phyloP scores from a whole-genome alignment of 1,140 invertebrate genomes.

The Zaprionus inermis region DNA sequence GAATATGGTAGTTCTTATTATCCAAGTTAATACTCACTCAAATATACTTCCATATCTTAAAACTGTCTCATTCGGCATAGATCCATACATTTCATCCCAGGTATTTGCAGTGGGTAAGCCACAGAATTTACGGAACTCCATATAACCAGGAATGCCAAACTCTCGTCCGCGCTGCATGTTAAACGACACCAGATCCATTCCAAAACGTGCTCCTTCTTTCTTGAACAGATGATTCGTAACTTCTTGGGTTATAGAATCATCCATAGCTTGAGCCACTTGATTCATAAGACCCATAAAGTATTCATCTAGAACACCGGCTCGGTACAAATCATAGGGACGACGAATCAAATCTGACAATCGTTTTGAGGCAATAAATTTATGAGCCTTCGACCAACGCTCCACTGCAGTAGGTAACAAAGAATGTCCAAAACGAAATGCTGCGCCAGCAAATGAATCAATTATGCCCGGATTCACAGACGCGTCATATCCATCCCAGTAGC shows the following conservation, averaged over 20 bases:
- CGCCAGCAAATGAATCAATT: constrained; percentile 93
- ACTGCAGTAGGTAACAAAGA: constrained; percentile 94
- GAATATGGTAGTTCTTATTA: not conserved
- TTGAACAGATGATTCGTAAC: constrained; percentile 96
- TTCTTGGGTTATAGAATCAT: constrained; percentile 96
- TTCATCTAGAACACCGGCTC: constrained; percentile 95
- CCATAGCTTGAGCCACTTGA: constrained; percentile 97
- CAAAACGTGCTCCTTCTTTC: constrained; percentile 92
- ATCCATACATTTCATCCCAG: constrained; percentile 94
- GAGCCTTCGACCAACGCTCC: constrained; percentile 96
- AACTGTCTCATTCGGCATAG: constrained; percentile 95
- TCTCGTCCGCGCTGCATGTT: constrained; percentile 97
- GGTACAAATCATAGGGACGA: constrained; percentile 95
- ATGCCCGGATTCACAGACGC: constrained; percentile 93
- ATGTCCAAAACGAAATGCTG: constrained; percentile 96
- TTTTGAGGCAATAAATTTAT: constrained; percentile 96
- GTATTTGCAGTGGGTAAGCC: constrained; percentile 91
- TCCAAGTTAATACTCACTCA: constrained; percentile 86
- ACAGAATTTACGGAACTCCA: constrained; percentile 96
- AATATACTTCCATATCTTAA: constrained; percentile 90
- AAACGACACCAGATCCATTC: constrained; percentile 96
- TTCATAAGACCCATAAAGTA: constrained; percentile 97
- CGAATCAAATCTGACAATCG: constrained; percentile 94
- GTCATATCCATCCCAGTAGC: constrained; percentile 96
- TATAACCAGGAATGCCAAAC: constrained; percentile 96